Evolutionary conservation across 2,113 vertebrate species (phyloP), one percentile per base, ranked within the genome.

Genomic region (Spermophilus dauricus): DNA sequence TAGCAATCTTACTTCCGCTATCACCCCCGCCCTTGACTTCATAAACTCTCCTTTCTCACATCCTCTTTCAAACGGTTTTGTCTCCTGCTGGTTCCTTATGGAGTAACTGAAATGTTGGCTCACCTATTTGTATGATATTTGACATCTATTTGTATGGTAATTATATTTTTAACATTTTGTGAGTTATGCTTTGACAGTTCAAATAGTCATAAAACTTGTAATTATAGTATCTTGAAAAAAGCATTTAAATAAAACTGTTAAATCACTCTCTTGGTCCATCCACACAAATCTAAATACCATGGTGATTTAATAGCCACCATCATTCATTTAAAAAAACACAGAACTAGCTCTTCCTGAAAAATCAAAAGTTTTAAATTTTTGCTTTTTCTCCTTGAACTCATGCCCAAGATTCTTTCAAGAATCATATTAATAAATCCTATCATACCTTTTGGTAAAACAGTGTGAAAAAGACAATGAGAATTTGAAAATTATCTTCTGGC

Each of bases 131-230:
- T 56, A 69, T 85, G 48, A 76, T 63, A 45, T 89, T 86, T 65
- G 34, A 56, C 32, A 63, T 42, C 72, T 77, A 73, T 90, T 85
- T 93, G 34, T 81, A 72, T 73, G 37, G 58, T 82, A 88, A 73
- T 70, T 61, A 53, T 48, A 39, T 81, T 86, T 86, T 90, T 67
- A 96, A 85, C 34, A 85, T 92, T 97, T 92, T 96, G 39, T 70
- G 11, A 92, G 37, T 84, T 91, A 26, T 84, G 34, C 5, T 67
- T 93, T 91, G 51, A 86, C 4, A 85, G 48, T 58, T 84, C 48
- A 81, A 48, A 45, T 56, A 76, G 86, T 48, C 16, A 48, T 61
- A 92, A 91, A 95, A 91, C 20, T 65, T 48, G 24, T 28, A 80
- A 70, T n/a, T 88, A 73, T 26, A 80, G 34, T 72, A 28, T 45